Base-by-base conservation (phyloP, 2,888 invertebrate genomes). In the Catocala sponsa region DNA sequence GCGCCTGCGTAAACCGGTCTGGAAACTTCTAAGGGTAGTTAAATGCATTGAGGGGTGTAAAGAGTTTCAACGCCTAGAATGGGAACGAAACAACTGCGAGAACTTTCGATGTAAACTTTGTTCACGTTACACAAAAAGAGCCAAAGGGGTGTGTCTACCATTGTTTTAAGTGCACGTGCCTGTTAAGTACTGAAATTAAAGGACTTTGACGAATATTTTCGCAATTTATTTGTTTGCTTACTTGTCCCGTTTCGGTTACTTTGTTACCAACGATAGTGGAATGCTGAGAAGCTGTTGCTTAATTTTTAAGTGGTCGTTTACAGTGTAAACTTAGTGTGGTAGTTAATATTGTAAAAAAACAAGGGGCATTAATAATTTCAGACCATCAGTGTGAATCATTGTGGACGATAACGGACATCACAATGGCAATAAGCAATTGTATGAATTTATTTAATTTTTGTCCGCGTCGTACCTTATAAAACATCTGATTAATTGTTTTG, bases 401-500 rank as follows among this genome's bases (percentile, higher is more conserved):
- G 69, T 70, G 70, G 58, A 74, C 74, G 78, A 73, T 75, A 72
- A 70, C 75, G 81, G 64, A 83, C 82, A 84, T 77, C 73, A 84
- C 84, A 86, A 87, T 85, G 81, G 75, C 79, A 82, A 78, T 81
- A 81, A 80, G 68, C 70, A 74, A 62, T 74, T 75, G 76, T 74
- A 77, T 78, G 69, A 80, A 78, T 80, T 77, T 78, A 83, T 81
- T 81, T 69, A 76, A 72, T 76, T 77, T 81, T 83, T 79, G 54
- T 78, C 84, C 82, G 83, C 80, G 68, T 62, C 74, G 66, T 65
- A 78, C 86, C 84, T 74, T 86, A 83, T 80, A 84, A 74, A 84
- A 68, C 68, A 59, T 72, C 74, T 80, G 80, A 83, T 81, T 80
- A 81, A 82, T 59, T 82, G 80, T 76, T 68, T 68, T 66, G 64